A percentile compares a stretch with the other conserved stretches of the same genome.
Conservation (phyloP, 1,140 invertebrate species). For the Stenopsyche tienmushanensis region DNA sequence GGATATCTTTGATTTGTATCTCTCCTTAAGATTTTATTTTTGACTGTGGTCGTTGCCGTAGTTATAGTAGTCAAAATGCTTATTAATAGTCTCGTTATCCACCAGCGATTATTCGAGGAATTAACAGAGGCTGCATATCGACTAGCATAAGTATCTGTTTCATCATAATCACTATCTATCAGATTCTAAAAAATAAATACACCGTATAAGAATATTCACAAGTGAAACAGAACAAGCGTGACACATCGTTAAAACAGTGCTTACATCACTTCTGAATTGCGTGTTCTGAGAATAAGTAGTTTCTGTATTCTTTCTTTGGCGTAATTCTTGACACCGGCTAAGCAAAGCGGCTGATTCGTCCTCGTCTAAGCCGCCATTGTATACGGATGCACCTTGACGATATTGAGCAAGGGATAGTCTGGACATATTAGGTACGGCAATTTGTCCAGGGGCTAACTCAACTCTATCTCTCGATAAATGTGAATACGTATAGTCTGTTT, state of each 20-base stretch:
- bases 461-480: constrained; percentile 70
- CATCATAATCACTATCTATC: constrained; percentile 50
- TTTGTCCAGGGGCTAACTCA: constrained; percentile 72
- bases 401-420: constrained; percentile 59
- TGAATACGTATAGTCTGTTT: constrained; percentile 82
- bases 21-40: constrained; percentile 42
- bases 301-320: constrained; percentile 41
- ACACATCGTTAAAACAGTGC: too few species aligned
- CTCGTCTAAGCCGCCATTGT: constrained; percentile 8
- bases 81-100: constrained; percentile 47
- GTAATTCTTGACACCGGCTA: constrained; percentile 45
- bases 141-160: constrained; percentile 44
- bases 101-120: constrained; percentile 46
- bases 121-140: constrained; percentile 3
- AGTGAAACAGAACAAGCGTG: too few species aligned
- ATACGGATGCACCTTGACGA: constrained; percentile 41
- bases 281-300: not conserved
- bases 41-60: constrained; percentile 43
- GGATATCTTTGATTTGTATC: constrained; percentile 27
- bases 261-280: not conserved
- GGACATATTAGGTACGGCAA: constrained; percentile 82
- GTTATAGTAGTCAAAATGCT: constrained; percentile 45
- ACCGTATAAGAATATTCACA: not conserved
- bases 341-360: constrained; percentile 30
- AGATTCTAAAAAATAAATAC: constrained; percentile 43